These are phyloP conservation scores for Meiosimyza decipiens DNA, from an alignment of 2,888 invertebrate genomes.

Conservation along the genomic window DNA sequence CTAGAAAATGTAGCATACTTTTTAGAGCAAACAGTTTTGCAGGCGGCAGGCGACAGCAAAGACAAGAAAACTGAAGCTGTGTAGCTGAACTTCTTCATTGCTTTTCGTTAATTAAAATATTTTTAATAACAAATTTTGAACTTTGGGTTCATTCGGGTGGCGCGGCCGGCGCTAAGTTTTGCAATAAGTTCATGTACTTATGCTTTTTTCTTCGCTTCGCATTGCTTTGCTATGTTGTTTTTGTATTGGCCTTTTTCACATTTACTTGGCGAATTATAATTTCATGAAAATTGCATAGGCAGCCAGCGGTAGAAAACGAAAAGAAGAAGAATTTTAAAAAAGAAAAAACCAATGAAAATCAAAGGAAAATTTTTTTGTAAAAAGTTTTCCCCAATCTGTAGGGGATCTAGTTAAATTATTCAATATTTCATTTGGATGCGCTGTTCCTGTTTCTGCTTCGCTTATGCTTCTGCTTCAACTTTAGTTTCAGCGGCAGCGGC, in stretches of 20 bases:
- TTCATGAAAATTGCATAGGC: conserved; percentile 57
- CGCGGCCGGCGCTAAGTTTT: conserved; percentile 47
- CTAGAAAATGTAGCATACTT: conserved; percentile 1
- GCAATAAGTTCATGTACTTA: too few relatives aligned
- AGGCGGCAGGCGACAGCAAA: too few relatives aligned
- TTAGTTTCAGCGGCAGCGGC: conserved; percentile 31
- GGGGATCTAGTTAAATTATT: conserved; percentile 57
- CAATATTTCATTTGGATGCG: conserved; percentile 58
- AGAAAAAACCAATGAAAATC: conserved; percentile 28
- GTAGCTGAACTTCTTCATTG: conserved; percentile 38
- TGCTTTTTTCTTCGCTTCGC: too few relatives aligned
- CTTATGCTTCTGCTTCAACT: conserved; percentile 2
- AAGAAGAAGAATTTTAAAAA: conserved; percentile 43
- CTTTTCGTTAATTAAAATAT: conserved; percentile 63
- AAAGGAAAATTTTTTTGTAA: conserved; percentile 27
- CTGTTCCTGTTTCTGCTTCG: conserved; percentile 32
- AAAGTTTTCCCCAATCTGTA: conserved; percentile 37
- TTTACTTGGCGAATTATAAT: conserved; percentile 62
- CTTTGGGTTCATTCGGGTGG: conserved; percentile 35
- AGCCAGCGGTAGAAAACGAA: conserved; percentile 39
- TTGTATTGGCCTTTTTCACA: conserved; percentile 36
- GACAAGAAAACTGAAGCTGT: too few relatives aligned
- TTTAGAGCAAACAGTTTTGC: conserved; percentile 1
- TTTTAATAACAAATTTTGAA: conserved; percentile 50
- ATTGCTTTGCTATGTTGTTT: not conserved